A percentile compares a stretch with the other conserved stretches of the same genome.
phyloP scores from a whole-genome alignment of 1,140 invertebrate genomes.

The Caenorhabditis inopinata region DNA sequence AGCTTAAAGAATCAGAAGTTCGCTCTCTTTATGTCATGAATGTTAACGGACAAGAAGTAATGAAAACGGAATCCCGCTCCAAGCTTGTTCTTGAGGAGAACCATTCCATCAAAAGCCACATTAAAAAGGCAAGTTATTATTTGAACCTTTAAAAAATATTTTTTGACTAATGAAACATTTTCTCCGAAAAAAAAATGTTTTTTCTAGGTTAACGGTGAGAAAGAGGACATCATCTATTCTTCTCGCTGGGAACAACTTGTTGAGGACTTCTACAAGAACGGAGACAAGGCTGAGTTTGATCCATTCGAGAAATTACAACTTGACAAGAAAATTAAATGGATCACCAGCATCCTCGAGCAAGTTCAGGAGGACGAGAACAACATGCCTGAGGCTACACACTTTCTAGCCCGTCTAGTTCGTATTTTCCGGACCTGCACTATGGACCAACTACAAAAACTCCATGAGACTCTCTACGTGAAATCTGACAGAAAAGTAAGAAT shows the following conservation, averaged over 20 bases:
- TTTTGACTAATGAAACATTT: background rate
- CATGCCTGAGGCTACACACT: slow-evolving; percentile 22
- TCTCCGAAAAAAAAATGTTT: too few species aligned
- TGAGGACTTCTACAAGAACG: slow-evolving; percentile 49
- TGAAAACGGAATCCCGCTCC: slow-evolving; percentile 20
- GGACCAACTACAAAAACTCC: slow-evolving; percentile 40
- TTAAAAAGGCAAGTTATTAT: background rate
- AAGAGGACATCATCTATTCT: slow-evolving; percentile 41
- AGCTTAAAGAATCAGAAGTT: slow-evolving; percentile 39
- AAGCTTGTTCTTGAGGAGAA: slow-evolving; percentile 23
- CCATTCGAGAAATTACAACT: slow-evolving; percentile 27
- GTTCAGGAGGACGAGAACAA: slow-evolving; percentile 34
- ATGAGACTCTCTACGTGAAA: slow-evolving; percentile 43
- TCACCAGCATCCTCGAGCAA: slow-evolving; percentile 37
- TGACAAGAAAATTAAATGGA: slow-evolving; percentile 42
- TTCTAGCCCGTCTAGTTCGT: slow-evolving; percentile 48
- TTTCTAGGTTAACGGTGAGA: slow-evolving; percentile 20
- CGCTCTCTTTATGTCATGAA: slow-evolving; percentile 38
- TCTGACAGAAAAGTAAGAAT: slow-evolving; percentile 13
- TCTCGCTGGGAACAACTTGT: slow-evolving; percentile 20
- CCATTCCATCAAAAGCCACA: background rate
- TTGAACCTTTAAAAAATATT: background rate
- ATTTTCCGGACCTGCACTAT: slow-evolving; percentile 42
- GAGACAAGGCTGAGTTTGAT: slow-evolving; percentile 41
- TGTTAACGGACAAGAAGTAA: slow-evolving; percentile 14